Percentiles rank a stretch among this genome's conserved stretches.
phyloP scores from a whole-genome alignment of 2,888 invertebrate genomes.

The Drosophila robusta region DNA sequence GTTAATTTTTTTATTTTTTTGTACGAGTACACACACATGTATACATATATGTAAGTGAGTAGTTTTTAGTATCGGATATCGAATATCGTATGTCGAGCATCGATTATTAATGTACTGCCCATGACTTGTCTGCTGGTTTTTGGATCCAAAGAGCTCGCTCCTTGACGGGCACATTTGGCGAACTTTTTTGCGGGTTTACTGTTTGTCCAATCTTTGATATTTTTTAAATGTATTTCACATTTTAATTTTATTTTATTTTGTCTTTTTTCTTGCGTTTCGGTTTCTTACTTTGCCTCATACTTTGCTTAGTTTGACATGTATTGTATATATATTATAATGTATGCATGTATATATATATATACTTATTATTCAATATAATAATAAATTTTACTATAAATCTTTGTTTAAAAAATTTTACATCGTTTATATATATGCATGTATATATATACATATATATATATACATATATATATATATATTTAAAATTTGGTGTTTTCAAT shows the following conservation, averaged over 20 bases:
- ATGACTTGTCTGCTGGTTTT: conserved; percentile 11
- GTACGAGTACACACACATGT: conserved; percentile 41
- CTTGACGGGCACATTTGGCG: conserved; percentile 45
- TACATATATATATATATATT: conserved; percentile 52
- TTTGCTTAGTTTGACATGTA: conserved; percentile 38
- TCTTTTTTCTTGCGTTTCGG: conserved; percentile 27
- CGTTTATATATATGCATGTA: conserved; percentile 33
- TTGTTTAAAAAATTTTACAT: conserved; percentile 72
- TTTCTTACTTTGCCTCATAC: conserved; percentile 26
- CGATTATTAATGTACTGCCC: conserved; percentile 31
- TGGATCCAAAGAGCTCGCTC: conserved; percentile 21
- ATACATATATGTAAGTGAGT: conserved; percentile 26
- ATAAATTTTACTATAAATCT: conserved; percentile 78
- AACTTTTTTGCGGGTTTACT: conserved; percentile 16
- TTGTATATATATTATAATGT: conserved; percentile 10
- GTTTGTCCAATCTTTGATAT: conserved; percentile 51
- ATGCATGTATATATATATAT: conserved; percentile 25
- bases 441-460: conserved; percentile 36
- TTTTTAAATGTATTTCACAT: conserved; percentile 78
- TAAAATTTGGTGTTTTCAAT: conserved; percentile 76
- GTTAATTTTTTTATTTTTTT: background rate
- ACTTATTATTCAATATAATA: conserved; percentile 56
- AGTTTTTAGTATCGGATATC: conserved; percentile 23
- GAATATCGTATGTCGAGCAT: conserved; percentile 20
- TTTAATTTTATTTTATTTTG: conserved; percentile 6